Evolutionary conservation across 2,888 invertebrate species (phyloP), one percentile per base, ranked within the genome.

Genomic region (Euzophera pinguis): DNA sequence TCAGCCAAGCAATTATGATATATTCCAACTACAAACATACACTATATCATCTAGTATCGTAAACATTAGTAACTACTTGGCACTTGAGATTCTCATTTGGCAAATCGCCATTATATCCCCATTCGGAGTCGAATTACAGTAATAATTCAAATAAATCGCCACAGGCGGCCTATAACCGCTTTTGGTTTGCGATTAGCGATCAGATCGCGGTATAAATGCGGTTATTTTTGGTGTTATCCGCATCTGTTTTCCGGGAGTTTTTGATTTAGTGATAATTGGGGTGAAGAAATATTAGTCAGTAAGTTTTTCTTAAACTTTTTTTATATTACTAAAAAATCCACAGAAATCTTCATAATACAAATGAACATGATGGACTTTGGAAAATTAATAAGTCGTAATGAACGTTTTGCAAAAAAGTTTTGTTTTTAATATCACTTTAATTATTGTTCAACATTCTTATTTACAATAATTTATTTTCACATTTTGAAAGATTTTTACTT

Each of bases 71-170:
- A 32, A 45, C 16, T 32, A 13, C 45, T 32, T 16, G 32, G 32
- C 45, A 14, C 32, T 34, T 32, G 45, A 45, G 32, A 32, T 16
- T 13, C 45, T 45, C 45, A 45, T 45, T 45, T 45, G 45, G 45
- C 45, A 45, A 32, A 45, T 45, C 45, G 45, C 45, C 45, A 45
- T 45, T 45, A 45, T 32, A 45, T 9, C 1, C 8, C 43, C 29
- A 29, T 16, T 45, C 3, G 32, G 9, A 14, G 1, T 45, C 9
- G 32, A 45, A 45, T 45, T 45, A 45, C 45, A 32, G 9, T 38
- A 8, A 27, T 48, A 48, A 38, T 1, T 38, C 38, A 27, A 27
- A 22, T 13, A 27, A 38, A 38, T 38, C 37, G 37, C 37, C 38
- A 38, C 27, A 38, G 48, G 38, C 27, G 38, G 10, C 13, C 27